Conservation (phyloP, 2,797 vertebrate genomes). For the Sebastes reedi region DNA sequence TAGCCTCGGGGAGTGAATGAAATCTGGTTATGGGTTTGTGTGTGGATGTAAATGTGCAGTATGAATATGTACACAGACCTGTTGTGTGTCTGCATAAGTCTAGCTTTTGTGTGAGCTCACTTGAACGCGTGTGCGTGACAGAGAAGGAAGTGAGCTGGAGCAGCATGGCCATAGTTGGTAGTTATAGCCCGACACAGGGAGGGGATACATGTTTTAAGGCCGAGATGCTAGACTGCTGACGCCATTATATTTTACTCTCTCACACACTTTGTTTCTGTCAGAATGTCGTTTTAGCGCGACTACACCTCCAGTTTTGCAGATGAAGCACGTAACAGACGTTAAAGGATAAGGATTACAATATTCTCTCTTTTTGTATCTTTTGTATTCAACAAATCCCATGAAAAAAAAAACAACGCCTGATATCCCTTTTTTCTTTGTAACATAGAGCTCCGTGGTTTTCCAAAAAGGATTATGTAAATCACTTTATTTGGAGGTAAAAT, state of each 20-base stretch:
- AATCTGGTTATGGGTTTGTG: conserved; percentile 32
- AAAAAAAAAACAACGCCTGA: background rate
- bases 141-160: conserved; percentile 20
- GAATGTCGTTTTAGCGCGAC: background rate
- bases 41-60: conserved; percentile 20
- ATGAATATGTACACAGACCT: conserved; percentile 22
- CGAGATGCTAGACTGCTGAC: conserved; percentile 11
- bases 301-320: background rate
- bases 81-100: conserved; percentile 8
- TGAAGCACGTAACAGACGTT: background rate
- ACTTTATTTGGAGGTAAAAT: background rate
- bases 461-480: background rate
- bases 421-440: background rate
- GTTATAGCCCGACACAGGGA: background rate
- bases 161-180: conserved; percentile 26
- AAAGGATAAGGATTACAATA: background rate
- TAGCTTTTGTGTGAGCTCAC: conserved; percentile 16
- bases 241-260: background rate
- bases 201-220: background rate
- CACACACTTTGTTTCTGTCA: conserved; percentile 7
- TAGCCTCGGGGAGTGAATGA: conserved; percentile 23
- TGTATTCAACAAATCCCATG: background rate
- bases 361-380: background rate
- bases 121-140: conserved; percentile 5
- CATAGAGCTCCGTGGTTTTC: background rate